Conservation (phyloP, 2,888 invertebrate genomes). For the Synergus umbraculus region DNA sequence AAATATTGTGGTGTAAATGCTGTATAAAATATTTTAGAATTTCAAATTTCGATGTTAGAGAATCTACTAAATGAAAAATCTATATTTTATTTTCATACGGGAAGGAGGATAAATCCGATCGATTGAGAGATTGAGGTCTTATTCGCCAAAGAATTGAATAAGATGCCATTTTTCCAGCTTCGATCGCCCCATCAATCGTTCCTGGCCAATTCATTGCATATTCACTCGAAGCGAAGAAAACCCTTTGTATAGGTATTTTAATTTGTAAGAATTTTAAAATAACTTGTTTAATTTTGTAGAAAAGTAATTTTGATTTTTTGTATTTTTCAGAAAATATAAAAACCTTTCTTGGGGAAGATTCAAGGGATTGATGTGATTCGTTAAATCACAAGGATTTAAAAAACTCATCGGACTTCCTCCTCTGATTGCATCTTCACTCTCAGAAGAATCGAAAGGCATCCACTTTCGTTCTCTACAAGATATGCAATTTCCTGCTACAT, state of each 20-base stretch:
- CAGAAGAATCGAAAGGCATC: conserved; percentile 12
- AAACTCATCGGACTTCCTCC: conserved; percentile 60
- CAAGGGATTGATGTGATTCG: conserved; percentile 55
- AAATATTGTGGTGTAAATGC: not conserved
- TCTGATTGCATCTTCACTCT: conserved; percentile 12
- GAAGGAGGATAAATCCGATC: conserved; percentile 32
- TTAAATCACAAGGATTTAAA: conserved; percentile 58
- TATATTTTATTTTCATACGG: conserved; percentile 10
- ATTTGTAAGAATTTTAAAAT: not conserved
- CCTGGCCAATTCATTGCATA: conserved; percentile 68
- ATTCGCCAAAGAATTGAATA: conserved; percentile 56
- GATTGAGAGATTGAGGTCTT: conserved; percentile 64
- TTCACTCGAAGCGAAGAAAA: conserved; percentile 68
- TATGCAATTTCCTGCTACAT: conserved; percentile 28
- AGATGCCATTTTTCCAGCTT: conserved; percentile 64
- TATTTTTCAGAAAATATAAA: conserved; percentile 32
- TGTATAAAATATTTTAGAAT: conserved; percentile 8
- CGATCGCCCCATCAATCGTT: conserved; percentile 67
- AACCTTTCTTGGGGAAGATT: conserved; percentile 55
- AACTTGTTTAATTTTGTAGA: not conserved
- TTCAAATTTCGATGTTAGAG: not conserved
- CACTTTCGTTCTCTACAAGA: conserved; percentile 52
- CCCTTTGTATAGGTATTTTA: conserved; percentile 47
- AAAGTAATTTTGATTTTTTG: not conserved
- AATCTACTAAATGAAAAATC: not conserved